phyloP scores from a whole-genome alignment of 2,888 invertebrate genomes.

The Drosophila algonquin region DNA sequence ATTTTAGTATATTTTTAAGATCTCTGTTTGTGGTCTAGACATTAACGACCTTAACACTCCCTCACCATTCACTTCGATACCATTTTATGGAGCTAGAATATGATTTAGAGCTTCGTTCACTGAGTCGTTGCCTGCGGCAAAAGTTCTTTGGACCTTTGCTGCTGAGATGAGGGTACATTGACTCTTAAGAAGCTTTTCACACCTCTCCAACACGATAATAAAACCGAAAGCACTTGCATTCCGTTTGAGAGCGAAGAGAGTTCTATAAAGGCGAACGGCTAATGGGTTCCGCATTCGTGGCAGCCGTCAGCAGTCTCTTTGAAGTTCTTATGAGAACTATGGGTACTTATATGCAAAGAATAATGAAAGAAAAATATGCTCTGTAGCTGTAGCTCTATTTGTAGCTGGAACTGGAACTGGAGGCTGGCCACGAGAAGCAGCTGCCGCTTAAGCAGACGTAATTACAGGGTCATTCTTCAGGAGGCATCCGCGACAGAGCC shows the following conservation, averaged over 20 bases:
- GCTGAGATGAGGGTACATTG: background rate
- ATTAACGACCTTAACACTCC: background rate
- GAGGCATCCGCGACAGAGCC: conserved; percentile 11
- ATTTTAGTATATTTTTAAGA: background rate
- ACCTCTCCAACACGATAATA: conserved; percentile 4
- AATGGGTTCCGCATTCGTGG: conserved; percentile 12
- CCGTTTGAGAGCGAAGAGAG: background rate
- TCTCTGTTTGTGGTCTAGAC: background rate
- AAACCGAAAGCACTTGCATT: background rate
- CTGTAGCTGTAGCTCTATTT: background rate
- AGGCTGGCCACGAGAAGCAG: background rate
- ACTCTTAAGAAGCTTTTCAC: conserved; percentile 21
- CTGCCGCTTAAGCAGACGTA: conserved; percentile 25
- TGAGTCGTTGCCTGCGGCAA: background rate
- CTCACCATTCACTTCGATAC: background rate
- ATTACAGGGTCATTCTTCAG: conserved; percentile 36
- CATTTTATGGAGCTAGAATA: conserved; percentile 10
- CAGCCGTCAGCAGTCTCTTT: background rate
- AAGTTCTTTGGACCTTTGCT: background rate
- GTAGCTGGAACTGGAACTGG: background rate
- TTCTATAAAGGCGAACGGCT: conserved; percentile 10
- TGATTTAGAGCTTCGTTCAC: background rate
- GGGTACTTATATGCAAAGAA: conserved; percentile 17
- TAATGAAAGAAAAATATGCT: conserved; percentile 10
- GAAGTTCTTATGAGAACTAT: conserved; percentile 5